Evolutionary conservation across 1,140 invertebrate species (phyloP), one percentile per base, ranked within the genome.

Genomic region (Anastatus disparis): DNA sequence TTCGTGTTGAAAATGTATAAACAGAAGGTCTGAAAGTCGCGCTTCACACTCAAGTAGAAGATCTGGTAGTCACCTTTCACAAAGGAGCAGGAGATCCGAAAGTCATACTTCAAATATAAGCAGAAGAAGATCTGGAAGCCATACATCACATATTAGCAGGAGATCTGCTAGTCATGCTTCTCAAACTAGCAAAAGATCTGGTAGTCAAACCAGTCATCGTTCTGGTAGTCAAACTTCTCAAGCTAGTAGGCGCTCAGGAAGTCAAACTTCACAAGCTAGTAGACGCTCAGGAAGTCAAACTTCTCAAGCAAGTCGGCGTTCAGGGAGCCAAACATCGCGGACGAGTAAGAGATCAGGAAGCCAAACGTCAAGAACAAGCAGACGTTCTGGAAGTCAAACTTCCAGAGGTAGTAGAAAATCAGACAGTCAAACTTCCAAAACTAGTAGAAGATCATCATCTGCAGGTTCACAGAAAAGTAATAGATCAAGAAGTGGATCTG

Each of bases 381-480:
- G 52, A 40, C 64, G 72, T 46, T 75, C 73, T 0, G 70, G 55
- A 8, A 74, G 72, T 22, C 72, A 56, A 1, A 66, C 48, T 0
- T 78, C 75, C 26, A 71, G 71, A 38, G 20, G 31, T 0, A 58
- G 42, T 17, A 61, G 50, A 17, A 64, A 63, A 50, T 74, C 73
- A 0, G 72, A 44, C 9, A 74, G 72, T 31, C 71, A 56, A 52
- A 35, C 59, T 0, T 73, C 71, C 2, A 56, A 42, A 27, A 44
- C 63, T 80, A 87, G 74, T 38, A 89, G 87, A 69, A 81, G 87
- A 58, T 89, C 88, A 3, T 88, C 88, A 64, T 88, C 88, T 35
- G 88, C 87, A 20, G 87, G 87, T 75, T 85, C 81, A 24, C 52
- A 66, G 13, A 68, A 72, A 42, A 79, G 77, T 55, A 73, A 56